Evolutionary conservation across 92 coral and sea anemone species (phyloP).

Genomic region (Metridium senile): DNA sequence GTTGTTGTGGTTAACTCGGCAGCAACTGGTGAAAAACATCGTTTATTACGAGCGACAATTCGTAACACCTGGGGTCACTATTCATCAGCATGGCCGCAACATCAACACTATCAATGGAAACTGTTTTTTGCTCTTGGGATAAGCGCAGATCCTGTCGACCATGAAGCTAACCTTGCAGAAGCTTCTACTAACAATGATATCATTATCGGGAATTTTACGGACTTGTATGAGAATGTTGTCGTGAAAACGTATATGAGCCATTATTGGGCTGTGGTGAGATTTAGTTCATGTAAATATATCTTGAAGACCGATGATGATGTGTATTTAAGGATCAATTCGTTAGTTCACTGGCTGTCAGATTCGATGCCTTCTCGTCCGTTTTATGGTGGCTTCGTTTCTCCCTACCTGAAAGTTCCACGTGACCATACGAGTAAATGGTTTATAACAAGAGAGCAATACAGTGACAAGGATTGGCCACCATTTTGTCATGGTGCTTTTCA

Average conservation of each 20-base stretch:
- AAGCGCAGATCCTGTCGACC: not conserved
- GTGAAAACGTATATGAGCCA: not conserved
- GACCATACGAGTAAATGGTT: not conserved
- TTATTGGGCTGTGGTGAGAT: not conserved
- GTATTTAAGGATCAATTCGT: not conserved
- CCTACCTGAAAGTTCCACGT: not conserved
- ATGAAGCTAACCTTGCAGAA: not conserved
- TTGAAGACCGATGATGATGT: conserved; percentile 1
- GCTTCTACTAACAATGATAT: not conserved
- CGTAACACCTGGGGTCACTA: not conserved
- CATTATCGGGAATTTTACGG: not conserved
- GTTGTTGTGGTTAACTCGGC: not conserved
- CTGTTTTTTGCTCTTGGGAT: not conserved
- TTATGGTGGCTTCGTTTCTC: not conserved
- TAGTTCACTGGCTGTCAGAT: not conserved
- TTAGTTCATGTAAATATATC: not conserved
- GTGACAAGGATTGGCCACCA: not conserved
- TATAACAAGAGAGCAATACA: not conserved
- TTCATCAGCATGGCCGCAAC: not conserved
- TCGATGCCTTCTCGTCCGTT: not conserved
- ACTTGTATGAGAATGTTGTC: not conserved
- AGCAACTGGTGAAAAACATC: not conserved
- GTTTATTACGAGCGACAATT: not conserved
- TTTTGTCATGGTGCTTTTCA: conserved; percentile 3
- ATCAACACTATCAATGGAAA: not conserved